Base-by-base conservation (phyloP, 1,140 invertebrate species). In the Drosophila subpulchrella region DNA sequence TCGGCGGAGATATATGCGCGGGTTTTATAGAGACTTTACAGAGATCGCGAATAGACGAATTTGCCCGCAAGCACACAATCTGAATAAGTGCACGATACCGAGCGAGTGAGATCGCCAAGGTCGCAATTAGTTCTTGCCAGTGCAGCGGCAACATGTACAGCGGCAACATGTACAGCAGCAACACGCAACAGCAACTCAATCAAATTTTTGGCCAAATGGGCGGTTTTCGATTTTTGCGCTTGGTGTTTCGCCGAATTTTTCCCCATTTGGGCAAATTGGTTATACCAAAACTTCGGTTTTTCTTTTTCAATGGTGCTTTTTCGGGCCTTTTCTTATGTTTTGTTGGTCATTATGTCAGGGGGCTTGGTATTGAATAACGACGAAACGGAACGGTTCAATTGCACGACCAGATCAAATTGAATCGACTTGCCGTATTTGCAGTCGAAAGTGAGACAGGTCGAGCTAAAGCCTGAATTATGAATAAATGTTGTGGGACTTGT, bases 61-160 rank as follows among this genome's bases (percentile, higher is more conserved):
- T 67, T 48, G 47, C 17, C 63, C 60, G 57, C 15, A 51, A 54
- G 55, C 55, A 77, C 59, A 71, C 67, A 82, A 86, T 88, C 82
- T 86, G 76, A 71, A 83, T 86, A 79, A 77, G 75, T 61, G 71
- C 84, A 86, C 78, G 83, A 41, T 57, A 20, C 38, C 53, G 42
- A 38, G 55, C 48, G 59, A 39, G 48, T 27, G 27, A 51, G 66
- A 72, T 71, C 73, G 74, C 83, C 83, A 88, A 88, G 83, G 83
- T 88, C 76, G 83, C 79, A 86, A 86, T 86, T 89, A 86, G 84
- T 89, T 86, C 84, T 86, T 68, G 80, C 72, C 66, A 47, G 38
- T 61, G 57, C 72, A 30, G 54, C 55, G 61, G 24, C 71, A 73
- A 62, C 38, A 39, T 13, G 38, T 39, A 39, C 38, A 46, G 44